Conservation (phyloP, 2,888 invertebrate species). For the Lasioglossum zephyrum region DNA sequence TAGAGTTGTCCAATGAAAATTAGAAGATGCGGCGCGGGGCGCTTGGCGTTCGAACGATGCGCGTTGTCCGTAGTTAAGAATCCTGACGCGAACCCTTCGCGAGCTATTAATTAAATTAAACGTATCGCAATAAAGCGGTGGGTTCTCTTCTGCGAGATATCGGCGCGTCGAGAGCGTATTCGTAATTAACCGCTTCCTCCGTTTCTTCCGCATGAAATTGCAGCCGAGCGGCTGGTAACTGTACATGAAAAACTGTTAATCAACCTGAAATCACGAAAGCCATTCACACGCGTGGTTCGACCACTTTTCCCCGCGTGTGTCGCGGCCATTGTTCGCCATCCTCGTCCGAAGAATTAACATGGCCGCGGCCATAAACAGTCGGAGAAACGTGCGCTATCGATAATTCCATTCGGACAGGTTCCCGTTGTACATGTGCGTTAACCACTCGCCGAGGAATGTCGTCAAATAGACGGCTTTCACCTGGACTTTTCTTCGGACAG, state of each 20-base stretch:
- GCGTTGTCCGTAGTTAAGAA: neutral
- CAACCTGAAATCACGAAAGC: conserved; percentile 49
- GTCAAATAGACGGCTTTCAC: conserved; percentile 2
- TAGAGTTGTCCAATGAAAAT: neutral
- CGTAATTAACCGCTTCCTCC: conserved; percentile 47
- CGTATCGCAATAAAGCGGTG: conserved; percentile 22
- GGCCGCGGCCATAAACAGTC: neutral
- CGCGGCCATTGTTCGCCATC: neutral
- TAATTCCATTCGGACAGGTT: conserved; percentile 7
- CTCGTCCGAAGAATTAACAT: neutral
- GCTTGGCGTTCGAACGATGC: neutral
- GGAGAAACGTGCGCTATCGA: conserved; percentile 1
- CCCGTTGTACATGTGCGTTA: neutral
- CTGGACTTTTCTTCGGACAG: neutral
- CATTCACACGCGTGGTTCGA: conserved; percentile 17
- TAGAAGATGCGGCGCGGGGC: too few relatives aligned
- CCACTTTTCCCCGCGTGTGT: conserved; percentile 3
- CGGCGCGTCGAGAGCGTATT: conserved; percentile 31
- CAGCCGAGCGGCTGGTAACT: conserved; percentile 30
- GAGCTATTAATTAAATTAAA: conserved; percentile 13
- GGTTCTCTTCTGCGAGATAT: conserved; percentile 16
- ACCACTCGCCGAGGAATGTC: neutral
- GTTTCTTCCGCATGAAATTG: conserved; percentile 33
- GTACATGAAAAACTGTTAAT: conserved; percentile 59
- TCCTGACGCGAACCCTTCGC: neutral